Percentiles rank a stretch among this genome's conserved stretches.
Conservation (phyloP, 2,888 invertebrate genomes). For the Lasioglossum leucozonium region DNA sequence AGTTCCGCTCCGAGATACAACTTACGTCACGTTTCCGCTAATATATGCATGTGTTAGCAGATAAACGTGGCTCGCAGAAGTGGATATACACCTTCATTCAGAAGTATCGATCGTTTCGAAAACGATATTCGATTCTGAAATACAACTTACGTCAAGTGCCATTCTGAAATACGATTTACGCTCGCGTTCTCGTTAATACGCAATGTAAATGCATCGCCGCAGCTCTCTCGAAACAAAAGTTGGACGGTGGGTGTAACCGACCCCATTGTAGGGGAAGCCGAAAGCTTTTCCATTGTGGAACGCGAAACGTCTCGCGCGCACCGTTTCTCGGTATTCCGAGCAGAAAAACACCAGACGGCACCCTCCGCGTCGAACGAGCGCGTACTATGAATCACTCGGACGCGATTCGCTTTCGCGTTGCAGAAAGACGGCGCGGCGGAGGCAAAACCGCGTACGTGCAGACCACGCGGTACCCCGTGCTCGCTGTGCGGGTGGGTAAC, state of each 20-base stretch:
- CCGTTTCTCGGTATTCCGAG: not conserved
- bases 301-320: not conserved
- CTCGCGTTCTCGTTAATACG: too few relatives aligned
- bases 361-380: not conserved
- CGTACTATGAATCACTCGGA: slow-evolving; percentile 48
- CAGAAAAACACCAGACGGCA: not conserved
- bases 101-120: not conserved
- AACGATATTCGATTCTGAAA: too few relatives aligned
- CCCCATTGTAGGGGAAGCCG: too few relatives aligned
- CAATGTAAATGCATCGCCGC: too few relatives aligned
- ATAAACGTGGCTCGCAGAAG: too few relatives aligned
- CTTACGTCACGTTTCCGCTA: not conserved
- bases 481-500: slow-evolving; percentile 56
- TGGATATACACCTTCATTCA: too few relatives aligned
- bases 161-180: too few relatives aligned
- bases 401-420: slow-evolving; percentile 49
- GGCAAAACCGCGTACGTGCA: not conserved
- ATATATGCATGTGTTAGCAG: too few relatives aligned
- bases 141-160: too few relatives aligned
- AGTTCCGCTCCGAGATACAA: not conserved
- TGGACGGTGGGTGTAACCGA: too few relatives aligned
- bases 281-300: not conserved
- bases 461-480: not conserved
- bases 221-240: too few relatives aligned
- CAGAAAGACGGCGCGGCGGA: not conserved